Percentiles rank a stretch among this genome's conserved stretches.
These are phyloP conservation scores for Drosophila mojavensis DNA, from an alignment of 1,140 invertebrate species.

Conservation along the genomic window DNA sequence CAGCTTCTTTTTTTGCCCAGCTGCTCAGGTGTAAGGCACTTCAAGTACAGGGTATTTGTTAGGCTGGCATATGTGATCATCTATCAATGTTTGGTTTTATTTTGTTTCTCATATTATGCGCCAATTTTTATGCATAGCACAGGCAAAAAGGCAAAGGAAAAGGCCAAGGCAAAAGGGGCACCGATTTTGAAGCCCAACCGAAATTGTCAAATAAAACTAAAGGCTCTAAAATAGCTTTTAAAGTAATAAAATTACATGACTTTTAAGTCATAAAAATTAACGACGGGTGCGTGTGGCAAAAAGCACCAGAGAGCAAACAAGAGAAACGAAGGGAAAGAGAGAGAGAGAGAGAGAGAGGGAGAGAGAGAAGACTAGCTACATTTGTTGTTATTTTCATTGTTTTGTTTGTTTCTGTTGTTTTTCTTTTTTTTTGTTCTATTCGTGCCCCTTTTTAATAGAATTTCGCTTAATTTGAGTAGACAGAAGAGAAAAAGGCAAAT, in stretches of 20 bases:
- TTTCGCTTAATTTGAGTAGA: conserved; percentile 78
- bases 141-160: conserved; percentile 30
- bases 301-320: conserved; percentile 15
- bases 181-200: conserved; percentile 17
- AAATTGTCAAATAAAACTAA: conserved; percentile 79
- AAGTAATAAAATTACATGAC: conserved; percentile 81
- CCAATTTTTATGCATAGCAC: conserved; percentile 69
- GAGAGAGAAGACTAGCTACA: conserved; percentile 30
- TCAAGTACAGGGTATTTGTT: conserved; percentile 15
- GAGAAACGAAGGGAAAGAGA: background rate
- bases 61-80: background rate
- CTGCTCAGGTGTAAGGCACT: no score
- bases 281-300: conserved; percentile 76
- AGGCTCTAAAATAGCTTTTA: conserved; percentile 82
- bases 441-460: conserved; percentile 73
- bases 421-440: conserved; percentile 49
- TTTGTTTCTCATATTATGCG: conserved; percentile 57
- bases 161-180: conserved; percentile 30
- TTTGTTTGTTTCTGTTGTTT: conserved; percentile 56
- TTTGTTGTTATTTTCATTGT: conserved; percentile 72
- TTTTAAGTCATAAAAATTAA: conserved; percentile 80
- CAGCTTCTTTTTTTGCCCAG: no score
- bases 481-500: conserved; percentile 43
- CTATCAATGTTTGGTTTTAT: conserved; percentile 28
- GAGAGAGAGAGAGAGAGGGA: background rate